Percentiles rank a stretch among this genome's conserved stretches.
Evolutionary conservation across 2,888 invertebrate species (phyloP).

Genomic region (Halictus ligatus): DNA sequence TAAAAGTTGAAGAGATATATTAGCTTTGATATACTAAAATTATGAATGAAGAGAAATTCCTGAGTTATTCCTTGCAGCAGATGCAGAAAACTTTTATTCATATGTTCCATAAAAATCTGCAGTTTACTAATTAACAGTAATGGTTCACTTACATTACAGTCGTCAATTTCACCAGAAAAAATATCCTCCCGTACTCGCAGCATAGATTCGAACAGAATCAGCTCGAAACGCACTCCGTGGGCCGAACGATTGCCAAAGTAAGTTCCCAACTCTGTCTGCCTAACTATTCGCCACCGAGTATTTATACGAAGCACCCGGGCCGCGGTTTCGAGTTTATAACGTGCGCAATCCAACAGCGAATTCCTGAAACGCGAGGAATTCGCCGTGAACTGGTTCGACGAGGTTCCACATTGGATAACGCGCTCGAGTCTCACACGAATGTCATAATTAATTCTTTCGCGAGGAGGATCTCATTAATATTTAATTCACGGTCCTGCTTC

Average conservation of each 20-base stretch:
- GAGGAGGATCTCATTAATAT: slow-evolving; percentile 34
- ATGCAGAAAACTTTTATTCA: background rate
- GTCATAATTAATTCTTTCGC: slow-evolving; percentile 17
- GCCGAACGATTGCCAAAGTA: background rate
- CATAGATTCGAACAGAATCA: background rate
- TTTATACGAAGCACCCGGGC: background rate
- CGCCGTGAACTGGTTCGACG: background rate
- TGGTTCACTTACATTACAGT: background rate
- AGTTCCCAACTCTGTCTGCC: background rate
- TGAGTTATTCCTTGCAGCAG: background rate
- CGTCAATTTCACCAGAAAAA: background rate
- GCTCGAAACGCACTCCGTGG: background rate
- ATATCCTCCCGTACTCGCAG: background rate
- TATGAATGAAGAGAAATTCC: background rate
- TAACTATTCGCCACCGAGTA: background rate
- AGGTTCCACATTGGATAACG: background rate
- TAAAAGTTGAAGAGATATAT: no score
- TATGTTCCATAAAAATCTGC: background rate
- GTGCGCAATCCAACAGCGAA: background rate
- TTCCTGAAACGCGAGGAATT: background rate
- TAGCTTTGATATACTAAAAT: background rate
- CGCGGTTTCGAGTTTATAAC: slow-evolving; percentile 6
- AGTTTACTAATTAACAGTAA: background rate
- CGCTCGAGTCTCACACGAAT: background rate
- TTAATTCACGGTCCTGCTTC: slow-evolving; percentile 13